Evolutionary conservation across 2,888 invertebrate genomes (phyloP), one percentile per base, ranked within the genome.

Genomic region (Platycheirus albimanus): DNA sequence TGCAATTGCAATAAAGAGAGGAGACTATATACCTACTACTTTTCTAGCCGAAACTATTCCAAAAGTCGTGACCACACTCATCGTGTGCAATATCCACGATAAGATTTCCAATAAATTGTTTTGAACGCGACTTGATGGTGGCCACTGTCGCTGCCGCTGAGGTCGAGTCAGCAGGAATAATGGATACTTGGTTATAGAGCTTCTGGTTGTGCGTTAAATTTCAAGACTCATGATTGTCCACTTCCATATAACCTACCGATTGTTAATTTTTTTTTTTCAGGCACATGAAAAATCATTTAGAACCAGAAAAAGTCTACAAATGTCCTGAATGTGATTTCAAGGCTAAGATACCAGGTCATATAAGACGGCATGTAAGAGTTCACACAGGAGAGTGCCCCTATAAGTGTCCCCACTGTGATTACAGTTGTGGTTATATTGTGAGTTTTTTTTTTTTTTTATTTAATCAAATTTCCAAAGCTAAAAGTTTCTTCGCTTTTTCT

Each of bases 341-440:
- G 84, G 93, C 94, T 13, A 93, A 94, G 86, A 92, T 94, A 80
- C 91, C 93, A 6, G 93, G 94, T 24, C 95, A 96, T 88, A 90
- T 98, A 86, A 94, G 94, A 87, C 93, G 97, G 54, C 98, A 98
- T 89, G 91, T 94, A 88, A 92, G 95, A 3, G 93, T 95, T 20
- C 97, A 98, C 89, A 94, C 94, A 3, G 96, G 96, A 3, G 92
- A 94, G 33, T 97, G 96, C 89, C 97, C 98, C 0, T 97, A 95
- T 90, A 92, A 92, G 64, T 98, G 98, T 90, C 96, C 96, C 0
- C 94, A 97, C 89, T 98, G 98, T 89, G 87, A 91, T 24, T 95
- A 95, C 87, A 94, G 93, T 4, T 96, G 96, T 89, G 96, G 95
- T 85, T 95, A 94, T 87, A 92, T 96, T 92, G 96, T 96, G 90